These are phyloP conservation scores for Esox niger DNA, from an alignment of 2,113 vertebrate genomes.

Conservation along the genomic window DNA sequence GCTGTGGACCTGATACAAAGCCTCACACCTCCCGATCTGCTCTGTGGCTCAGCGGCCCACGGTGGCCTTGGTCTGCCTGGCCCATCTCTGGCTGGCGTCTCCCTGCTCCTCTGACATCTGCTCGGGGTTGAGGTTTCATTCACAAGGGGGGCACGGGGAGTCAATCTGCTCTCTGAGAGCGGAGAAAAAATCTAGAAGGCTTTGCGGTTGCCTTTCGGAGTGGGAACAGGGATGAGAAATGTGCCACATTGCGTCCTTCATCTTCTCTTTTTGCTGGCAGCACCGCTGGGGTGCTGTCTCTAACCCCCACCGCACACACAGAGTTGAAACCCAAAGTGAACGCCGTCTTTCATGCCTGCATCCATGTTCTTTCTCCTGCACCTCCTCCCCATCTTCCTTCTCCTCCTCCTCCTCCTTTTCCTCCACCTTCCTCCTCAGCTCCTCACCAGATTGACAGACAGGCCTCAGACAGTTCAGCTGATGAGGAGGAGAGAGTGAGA, in stretches of 20 bases:
- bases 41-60: neutral
- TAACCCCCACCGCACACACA: conserved; percentile 23
- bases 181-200: conserved; percentile 25
- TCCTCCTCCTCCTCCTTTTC: conserved; percentile 22
- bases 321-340: conserved; percentile 18
- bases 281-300: conserved; percentile 19
- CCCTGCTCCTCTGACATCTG: conserved; percentile 57
- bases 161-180: conserved; percentile 56
- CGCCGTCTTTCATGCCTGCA: conserved; percentile 46
- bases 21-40: conserved; percentile 46
- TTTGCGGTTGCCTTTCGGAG: conserved; percentile 33
- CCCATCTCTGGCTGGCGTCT: conserved; percentile 37
- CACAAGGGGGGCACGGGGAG: conserved; percentile 48
- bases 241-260: conserved; percentile 24
- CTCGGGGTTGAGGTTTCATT: conserved; percentile 59
- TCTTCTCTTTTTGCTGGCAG: conserved; percentile 39
- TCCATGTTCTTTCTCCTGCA: neutral
- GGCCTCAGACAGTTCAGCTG: conserved; percentile 56
- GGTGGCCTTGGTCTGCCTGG: conserved; percentile 13
- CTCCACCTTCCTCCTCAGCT: too few relatives aligned
- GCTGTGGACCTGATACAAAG: conserved; percentile 50
- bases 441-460: conserved; percentile 52
- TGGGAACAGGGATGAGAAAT: conserved; percentile 1
- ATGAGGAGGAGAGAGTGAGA: conserved; percentile 60
- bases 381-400: conserved; percentile 45